Evolutionary conservation across 2,797 vertebrate genomes (phyloP).

Genomic region (Protonibea diacanthus): DNA sequence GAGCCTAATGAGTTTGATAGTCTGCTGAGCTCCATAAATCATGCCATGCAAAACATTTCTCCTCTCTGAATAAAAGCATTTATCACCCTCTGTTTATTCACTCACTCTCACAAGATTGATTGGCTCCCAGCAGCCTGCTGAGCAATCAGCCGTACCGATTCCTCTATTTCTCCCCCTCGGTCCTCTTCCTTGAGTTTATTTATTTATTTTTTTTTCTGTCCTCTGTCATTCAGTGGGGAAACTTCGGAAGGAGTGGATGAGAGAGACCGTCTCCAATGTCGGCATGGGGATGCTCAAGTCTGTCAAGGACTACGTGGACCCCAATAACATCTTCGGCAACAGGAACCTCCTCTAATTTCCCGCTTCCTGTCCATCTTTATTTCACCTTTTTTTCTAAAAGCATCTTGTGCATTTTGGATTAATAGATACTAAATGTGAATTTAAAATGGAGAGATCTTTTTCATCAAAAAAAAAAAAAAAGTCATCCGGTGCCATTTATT

Average conservation of each 20-base stretch:
- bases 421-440: slow-evolving; percentile 73
- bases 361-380: slow-evolving; percentile 33
- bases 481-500: slow-evolving; percentile 72
- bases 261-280: slow-evolving; percentile 93
- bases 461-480: slow-evolving; percentile 30
- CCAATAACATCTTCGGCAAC: slow-evolving; percentile 98
- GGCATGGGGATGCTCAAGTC: slow-evolving; percentile 97
- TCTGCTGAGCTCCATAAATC: slow-evolving; percentile 99
- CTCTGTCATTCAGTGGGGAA: slow-evolving; percentile 93
- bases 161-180: slow-evolving; percentile 72
- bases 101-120: slow-evolving; percentile 99
- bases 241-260: slow-evolving; percentile 98
- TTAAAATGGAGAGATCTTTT: slow-evolving; percentile 62
- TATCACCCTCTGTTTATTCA: slow-evolving; percentile 99
- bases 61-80: slow-evolving; percentile 99
- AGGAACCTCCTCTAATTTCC: slow-evolving; percentile 93
- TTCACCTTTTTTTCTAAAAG: slow-evolving; percentile 68
- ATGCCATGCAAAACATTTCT: slow-evolving; percentile 99
- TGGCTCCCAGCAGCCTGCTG: slow-evolving; percentile 92
- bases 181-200: slow-evolving; percentile 68
- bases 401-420: slow-evolving; percentile 67
- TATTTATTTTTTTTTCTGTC: slow-evolving; percentile 66
- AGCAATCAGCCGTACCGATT: slow-evolving; percentile 92
- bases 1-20: slow-evolving; percentile 99
- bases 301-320: slow-evolving; percentile 97